Percentiles rank a stretch among this genome's conserved stretches.
Evolutionary conservation across 1,140 invertebrate species (phyloP).

Genomic region (Chionoecetes opilio): DNA sequence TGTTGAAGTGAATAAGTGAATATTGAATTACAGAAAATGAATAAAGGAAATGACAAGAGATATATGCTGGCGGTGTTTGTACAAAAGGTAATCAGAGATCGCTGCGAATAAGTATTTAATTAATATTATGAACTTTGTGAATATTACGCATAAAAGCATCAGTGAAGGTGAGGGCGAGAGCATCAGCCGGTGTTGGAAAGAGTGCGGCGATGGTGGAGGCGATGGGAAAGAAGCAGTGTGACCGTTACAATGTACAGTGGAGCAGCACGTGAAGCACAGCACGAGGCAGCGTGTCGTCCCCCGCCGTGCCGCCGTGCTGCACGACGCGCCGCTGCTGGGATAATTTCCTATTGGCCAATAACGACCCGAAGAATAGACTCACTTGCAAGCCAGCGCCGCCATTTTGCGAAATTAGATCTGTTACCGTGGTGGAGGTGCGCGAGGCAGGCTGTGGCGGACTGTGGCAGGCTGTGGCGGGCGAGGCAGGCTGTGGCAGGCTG

Average conservation of each 20-base stretch:
- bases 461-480: background rate
- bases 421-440: background rate
- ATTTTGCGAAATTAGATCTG: conserved; percentile 9
- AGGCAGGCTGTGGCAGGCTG: background rate
- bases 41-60: background rate
- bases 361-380: background rate
- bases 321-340: background rate
- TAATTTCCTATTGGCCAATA: conserved; percentile 30
- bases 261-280: too few relatives aligned
- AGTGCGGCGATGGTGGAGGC: background rate
- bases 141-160: too few relatives aligned
- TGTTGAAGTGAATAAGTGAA: background rate
- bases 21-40: background rate
- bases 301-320: background rate
- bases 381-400: background rate
- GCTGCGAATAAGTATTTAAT: too few relatives aligned
- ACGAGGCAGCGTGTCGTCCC: too few relatives aligned
- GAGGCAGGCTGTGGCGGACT: background rate
- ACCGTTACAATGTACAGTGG: too few relatives aligned
- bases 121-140: too few relatives aligned
- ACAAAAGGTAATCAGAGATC: too few relatives aligned
- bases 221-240: background rate
- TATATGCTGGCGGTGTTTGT: too few relatives aligned
- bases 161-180: background rate
- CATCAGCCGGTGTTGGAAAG: background rate